Evolutionary conservation across 1,140 invertebrate species (phyloP).

Genomic region (Drosophila virilis): DNA sequence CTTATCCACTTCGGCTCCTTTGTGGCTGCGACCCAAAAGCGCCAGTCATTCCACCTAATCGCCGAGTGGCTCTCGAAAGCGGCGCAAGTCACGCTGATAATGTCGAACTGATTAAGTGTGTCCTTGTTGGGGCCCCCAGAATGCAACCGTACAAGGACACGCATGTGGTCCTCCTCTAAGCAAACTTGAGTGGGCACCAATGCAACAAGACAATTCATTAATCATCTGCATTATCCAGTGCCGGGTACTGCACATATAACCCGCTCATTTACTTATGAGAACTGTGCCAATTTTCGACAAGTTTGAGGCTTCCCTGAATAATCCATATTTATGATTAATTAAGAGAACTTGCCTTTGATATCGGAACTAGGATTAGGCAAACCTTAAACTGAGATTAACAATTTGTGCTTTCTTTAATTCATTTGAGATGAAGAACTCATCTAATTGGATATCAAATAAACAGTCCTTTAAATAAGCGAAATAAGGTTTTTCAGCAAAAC

Average conservation of each 20-base stretch:
- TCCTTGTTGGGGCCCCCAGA: constrained; percentile 26
- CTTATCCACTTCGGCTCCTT: constrained; percentile 14
- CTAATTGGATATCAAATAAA: no score
- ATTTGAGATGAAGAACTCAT: no score
- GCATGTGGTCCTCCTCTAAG: constrained; percentile 20
- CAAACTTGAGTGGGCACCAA: background rate
- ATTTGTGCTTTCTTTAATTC: no score
- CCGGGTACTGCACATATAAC: background rate
- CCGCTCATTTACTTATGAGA: constrained; percentile 8
- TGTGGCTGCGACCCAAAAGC: constrained; percentile 15
- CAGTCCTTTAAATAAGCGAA: background rate
- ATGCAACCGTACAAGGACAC: constrained; percentile 25
- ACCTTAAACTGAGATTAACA: no score
- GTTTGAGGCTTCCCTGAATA: background rate
- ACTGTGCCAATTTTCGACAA: background rate
- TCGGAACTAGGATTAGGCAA: no score
- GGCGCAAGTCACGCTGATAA: constrained; percentile 58
- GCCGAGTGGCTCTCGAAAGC: constrained; percentile 42
- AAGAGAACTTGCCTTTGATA: background rate
- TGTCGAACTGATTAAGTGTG: constrained; percentile 59
- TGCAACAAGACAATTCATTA: constrained; percentile 36
- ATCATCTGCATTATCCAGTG: constrained; percentile 21
- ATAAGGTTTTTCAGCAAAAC: no score
- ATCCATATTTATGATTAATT: constrained; percentile 4
- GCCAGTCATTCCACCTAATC: constrained; percentile 48